Evolutionary conservation across 2,888 invertebrate genomes (phyloP).

Genomic region (Sphaerophoria taeniata): DNA sequence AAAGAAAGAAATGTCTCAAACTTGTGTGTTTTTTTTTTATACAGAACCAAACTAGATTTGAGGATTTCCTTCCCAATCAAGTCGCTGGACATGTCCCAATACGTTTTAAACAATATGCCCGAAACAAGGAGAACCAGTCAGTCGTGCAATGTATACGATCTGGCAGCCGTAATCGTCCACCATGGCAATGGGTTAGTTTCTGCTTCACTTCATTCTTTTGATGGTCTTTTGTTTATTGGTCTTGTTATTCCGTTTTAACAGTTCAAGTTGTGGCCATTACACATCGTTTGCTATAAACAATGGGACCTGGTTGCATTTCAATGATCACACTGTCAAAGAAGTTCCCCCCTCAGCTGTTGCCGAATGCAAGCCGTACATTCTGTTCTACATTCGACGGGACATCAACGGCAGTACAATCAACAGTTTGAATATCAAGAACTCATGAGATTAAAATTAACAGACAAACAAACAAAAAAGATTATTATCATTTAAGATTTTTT

Average conservation of each 20-base stretch:
- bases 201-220: background rate
- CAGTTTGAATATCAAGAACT: conserved; percentile 61
- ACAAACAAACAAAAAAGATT: background rate
- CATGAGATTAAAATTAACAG: conserved; percentile 57
- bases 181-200: conserved; percentile 88
- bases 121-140: conserved; percentile 87
- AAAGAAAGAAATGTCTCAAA: background rate
- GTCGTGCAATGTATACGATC: conserved; percentile 88
- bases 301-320: conserved; percentile 93
- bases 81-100: conserved; percentile 90
- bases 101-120: conserved; percentile 87
- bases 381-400: conserved; percentile 91
- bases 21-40: conserved; percentile 33
- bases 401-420: conserved; percentile 73
- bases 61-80: conserved; percentile 90
- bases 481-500: conserved; percentile 47
- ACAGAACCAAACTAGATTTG: conserved; percentile 89
- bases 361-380: conserved; percentile 92
- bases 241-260: conserved; percentile 78
- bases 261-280: conserved; percentile 93
- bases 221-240: background rate
- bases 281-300: conserved; percentile 92
- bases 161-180: conserved; percentile 92
- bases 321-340: conserved; percentile 90
- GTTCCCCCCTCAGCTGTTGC: conserved; percentile 86